Evolutionary conservation across 2,797 vertebrate species (phyloP), one percentile per base, ranked within the genome.

Genomic region (Nyctalus aviator): DNA sequence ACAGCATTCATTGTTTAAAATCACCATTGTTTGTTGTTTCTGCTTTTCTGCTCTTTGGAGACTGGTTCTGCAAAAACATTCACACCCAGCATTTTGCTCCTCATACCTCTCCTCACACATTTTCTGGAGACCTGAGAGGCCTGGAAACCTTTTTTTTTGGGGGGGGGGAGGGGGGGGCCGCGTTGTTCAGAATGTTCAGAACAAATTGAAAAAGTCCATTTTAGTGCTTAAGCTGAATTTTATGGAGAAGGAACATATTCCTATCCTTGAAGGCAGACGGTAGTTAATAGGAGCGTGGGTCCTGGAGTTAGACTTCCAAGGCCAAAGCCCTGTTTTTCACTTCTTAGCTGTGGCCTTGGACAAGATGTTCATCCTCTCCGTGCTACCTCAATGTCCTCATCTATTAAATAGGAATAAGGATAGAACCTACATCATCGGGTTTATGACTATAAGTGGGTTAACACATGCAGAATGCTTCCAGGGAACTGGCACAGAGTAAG

Each of bases 1-100:
- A 97, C 46, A 96, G 82, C 94, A 87, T 68, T 79, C 92, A 91
- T 97, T 98, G 95, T 98, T 95, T 96, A 77, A 96, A 97, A 97
- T 71, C 86, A 97, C 79, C 71, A 89, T 84, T 97, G 79, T 96
- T 97, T 96, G 92, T 90, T 91, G 84, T 92, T 84, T 95, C 59
- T 90, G 30, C 84, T 91, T 91, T 85, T 96, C 76, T 96, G 62
- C 91, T 95, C 86, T 96, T 95, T 77, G 73, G 88, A 95, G 41
- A 76, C 50, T 66, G 46, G 92, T 88, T 94, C 91, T 94, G 82
- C 64, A 88, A 93, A 97, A 95, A 92, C 41, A 95, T 81, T 92
- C 68, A 95, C 62, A 12, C 87, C 81, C 71, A 46, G 53, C 41
- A 73, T 95, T 97, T 95, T 89, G 53, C 48, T 84, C 84, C 78